Percentiles rank a stretch among this genome's conserved stretches.
phyloP scores from a whole-genome alignment of 2,113 vertebrate genomes.

The Uria lomvia region DNA sequence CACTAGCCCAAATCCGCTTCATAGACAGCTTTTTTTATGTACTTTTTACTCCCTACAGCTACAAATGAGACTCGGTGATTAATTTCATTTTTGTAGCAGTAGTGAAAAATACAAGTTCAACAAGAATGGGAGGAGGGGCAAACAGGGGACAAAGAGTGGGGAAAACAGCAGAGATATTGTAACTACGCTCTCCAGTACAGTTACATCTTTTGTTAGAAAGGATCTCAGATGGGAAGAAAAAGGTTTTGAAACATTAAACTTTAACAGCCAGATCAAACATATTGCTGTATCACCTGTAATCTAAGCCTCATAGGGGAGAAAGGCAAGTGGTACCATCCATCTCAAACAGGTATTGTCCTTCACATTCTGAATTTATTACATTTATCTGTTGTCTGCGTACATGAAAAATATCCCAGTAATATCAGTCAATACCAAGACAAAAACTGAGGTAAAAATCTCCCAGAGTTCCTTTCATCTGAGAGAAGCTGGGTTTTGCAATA shows the following conservation, averaged over 20 bases:
- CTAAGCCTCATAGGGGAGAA: not conserved
- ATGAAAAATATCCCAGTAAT: not conserved
- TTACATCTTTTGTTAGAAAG: not conserved
- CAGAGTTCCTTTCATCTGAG: not conserved
- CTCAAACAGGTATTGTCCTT: not conserved
- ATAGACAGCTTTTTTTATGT: not conserved
- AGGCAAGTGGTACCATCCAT: not conserved
- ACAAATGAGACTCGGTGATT: constrained; percentile 22
- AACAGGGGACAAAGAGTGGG: not conserved
- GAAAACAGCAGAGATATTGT: not conserved
- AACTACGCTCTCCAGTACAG: not conserved
- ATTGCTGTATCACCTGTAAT: not conserved
- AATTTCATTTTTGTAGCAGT: not conserved
- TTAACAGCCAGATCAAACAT: constrained; percentile 30
- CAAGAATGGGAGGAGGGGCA: not conserved
- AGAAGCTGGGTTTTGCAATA: not conserved
- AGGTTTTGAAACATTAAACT: constrained; percentile 45
- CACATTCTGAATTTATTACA: not conserved
- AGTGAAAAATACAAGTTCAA: constrained; percentile 9
- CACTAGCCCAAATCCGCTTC: not conserved
- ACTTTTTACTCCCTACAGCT: not conserved
- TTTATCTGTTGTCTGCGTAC: not conserved
- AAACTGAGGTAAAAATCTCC: not conserved
- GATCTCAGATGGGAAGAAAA: constrained; percentile 6
- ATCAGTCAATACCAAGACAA: not conserved